Percentiles rank a stretch among this genome's conserved stretches.
Conservation (phyloP, 2,888 invertebrate species). For the Epirrhoe tristata region DNA sequence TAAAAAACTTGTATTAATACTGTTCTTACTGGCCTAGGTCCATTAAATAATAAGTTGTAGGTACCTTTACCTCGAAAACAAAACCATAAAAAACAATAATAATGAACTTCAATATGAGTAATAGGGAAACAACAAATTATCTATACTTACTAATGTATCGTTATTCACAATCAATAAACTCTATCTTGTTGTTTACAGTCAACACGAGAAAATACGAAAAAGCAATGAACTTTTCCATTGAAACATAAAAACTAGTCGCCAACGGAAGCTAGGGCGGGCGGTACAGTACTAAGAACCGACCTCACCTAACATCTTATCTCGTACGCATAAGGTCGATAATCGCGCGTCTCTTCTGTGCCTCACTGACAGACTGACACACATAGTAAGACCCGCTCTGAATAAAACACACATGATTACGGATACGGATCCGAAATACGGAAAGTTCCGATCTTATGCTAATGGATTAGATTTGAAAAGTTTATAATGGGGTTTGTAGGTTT, state of each 20-base stretch:
- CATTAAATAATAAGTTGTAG: too few relatives aligned
- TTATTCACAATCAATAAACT: background rate
- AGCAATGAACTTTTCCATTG: conserved; percentile 30
- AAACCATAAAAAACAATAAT: too few relatives aligned
- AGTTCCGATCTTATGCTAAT: conserved; percentile 36
- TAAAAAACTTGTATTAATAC: too few relatives aligned
- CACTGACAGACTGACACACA: conserved; percentile 47
- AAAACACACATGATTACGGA: conserved; percentile 45
- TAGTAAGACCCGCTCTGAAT: conserved; percentile 62
- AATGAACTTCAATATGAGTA: too few relatives aligned
- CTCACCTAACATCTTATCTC: conserved; percentile 16
- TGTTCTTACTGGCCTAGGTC: too few relatives aligned
- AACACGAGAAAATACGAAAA: conserved; percentile 15
- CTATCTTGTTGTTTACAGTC: conserved; percentile 11
- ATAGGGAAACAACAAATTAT: too few relatives aligned
- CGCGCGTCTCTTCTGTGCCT: conserved; percentile 27
- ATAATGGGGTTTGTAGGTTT: conserved; percentile 34
- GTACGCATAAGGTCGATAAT: conserved; percentile 25
- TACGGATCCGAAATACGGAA: conserved; percentile 35
- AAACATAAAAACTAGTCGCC: conserved; percentile 36
- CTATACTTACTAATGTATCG: too few relatives aligned
- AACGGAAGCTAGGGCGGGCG: conserved; percentile 44
- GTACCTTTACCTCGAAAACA: too few relatives aligned
- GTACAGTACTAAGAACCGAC: conserved; percentile 36
- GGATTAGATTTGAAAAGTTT: conserved; percentile 34